Percentiles rank a stretch among this genome's conserved stretches.
phyloP scores from a whole-genome alignment of 2,888 invertebrate genomes.

The Pachliopta kotzebuea region DNA sequence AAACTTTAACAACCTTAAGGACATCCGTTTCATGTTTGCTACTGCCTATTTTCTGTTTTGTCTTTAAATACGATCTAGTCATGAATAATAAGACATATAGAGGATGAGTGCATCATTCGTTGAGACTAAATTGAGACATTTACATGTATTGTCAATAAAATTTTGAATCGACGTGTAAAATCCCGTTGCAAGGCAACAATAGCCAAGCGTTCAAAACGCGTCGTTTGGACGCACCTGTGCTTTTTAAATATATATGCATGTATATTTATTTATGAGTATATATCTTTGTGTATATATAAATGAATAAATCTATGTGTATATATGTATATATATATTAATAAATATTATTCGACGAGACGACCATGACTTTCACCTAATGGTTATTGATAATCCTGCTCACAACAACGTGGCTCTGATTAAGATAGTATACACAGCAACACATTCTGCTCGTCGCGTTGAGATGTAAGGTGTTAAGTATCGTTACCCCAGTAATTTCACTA shows the following conservation, averaged over 20 bases:
- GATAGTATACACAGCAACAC: too few species aligned
- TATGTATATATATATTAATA: too few species aligned
- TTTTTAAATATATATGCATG: neutral
- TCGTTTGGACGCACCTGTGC: conserved; percentile 10
- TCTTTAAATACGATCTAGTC: neutral
- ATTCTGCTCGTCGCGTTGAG: too few species aligned
- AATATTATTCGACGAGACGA: too few species aligned
- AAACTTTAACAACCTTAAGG: neutral
- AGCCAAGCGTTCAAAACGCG: conserved; percentile 42
- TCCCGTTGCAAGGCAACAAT: conserved; percentile 50
- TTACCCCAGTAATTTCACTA: too few species aligned
- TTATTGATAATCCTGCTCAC: too few species aligned
- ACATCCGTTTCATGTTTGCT: neutral
- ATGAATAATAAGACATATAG: neutral
- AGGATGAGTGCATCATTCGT: conserved; percentile 22
- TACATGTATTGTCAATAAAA: conserved; percentile 72
- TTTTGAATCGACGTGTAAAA: conserved; percentile 60
- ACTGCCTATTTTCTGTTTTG: neutral
- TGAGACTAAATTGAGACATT: conserved; percentile 69
- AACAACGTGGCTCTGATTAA: too few species aligned
- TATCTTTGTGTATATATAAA: too few species aligned
- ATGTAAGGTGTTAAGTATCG: too few species aligned
- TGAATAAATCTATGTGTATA: too few species aligned
- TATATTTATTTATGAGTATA: too few species aligned
- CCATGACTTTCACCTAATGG: too few species aligned